Evolutionary conservation across 2,113 vertebrate species (phyloP).

Genomic region (Mesembrinibis cayennensis): DNA sequence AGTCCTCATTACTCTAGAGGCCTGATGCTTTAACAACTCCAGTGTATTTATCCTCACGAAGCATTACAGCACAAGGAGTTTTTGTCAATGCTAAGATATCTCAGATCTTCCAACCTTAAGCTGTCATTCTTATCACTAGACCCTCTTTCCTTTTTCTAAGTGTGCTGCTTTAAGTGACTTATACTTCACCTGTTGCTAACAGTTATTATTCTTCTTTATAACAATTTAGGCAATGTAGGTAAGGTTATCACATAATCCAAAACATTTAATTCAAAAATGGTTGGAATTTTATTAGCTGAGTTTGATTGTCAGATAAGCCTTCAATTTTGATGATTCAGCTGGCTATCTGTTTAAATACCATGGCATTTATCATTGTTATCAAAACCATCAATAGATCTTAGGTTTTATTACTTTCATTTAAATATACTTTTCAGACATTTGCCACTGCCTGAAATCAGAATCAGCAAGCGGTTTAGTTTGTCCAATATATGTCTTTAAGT

Average conservation of each 20-base stretch:
- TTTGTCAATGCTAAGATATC: not conserved
- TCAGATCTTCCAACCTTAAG: not conserved
- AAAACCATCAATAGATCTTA: not conserved
- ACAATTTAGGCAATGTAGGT: not conserved
- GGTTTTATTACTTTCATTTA: conserved; percentile 5
- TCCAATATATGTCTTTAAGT: not conserved
- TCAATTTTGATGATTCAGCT: not conserved
- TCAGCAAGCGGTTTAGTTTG: not conserved
- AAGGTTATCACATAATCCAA: not conserved
- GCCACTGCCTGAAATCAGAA: not conserved
- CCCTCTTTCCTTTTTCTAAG: not conserved
- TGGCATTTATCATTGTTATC: not conserved
- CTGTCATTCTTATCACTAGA: not conserved
- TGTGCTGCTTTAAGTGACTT: not conserved
- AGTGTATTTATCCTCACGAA: not conserved
- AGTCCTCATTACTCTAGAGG: not conserved
- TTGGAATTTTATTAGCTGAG: not conserved
- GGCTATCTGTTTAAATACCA: not conserved
- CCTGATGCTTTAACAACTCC: not conserved
- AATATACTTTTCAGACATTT: not conserved
- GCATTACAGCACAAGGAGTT: not conserved
- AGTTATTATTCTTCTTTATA: not conserved
- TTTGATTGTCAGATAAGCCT: not conserved
- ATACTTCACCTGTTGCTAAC: not conserved
- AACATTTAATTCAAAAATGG: not conserved